Evolutionary conservation across 2,113 vertebrate species (phyloP).

Genomic region (Nyctereutes procyonoides): DNA sequence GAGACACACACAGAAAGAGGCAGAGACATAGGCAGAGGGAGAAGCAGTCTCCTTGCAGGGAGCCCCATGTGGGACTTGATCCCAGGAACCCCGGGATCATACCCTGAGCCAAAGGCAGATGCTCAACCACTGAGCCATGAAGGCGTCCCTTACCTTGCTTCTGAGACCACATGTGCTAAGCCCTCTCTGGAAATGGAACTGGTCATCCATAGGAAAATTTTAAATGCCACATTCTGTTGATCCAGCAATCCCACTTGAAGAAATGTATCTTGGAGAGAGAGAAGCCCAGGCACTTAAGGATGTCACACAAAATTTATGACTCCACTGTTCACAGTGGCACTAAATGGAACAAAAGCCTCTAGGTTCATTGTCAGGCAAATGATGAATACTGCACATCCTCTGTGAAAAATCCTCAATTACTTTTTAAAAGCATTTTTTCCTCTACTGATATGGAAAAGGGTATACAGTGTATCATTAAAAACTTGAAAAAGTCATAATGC

Average conservation of each 20-base stretch:
- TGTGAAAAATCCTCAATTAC: background rate
- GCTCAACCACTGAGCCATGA: no score
- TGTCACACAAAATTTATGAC: fast-evolving
- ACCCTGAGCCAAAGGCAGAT: no score
- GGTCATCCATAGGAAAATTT: background rate
- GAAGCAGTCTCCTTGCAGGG: no score
- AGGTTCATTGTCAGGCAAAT: background rate
- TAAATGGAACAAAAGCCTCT: background rate
- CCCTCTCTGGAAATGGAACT: background rate
- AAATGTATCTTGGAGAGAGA: background rate
- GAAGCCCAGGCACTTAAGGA: background rate
- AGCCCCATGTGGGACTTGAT: no score
- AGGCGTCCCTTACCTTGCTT: background rate
- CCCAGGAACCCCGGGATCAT: no score
- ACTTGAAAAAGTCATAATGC: background rate
- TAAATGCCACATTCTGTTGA: background rate
- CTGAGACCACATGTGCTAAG: background rate
- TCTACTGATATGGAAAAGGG: background rate
- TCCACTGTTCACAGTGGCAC: background rate
- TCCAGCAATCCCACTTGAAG: background rate
- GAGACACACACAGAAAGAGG: no score
- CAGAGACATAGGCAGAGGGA: no score
- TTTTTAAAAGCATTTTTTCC: background rate
- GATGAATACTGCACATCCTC: background rate
- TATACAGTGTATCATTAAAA: background rate